These are phyloP conservation scores for Rhynchophorus ferrugineus DNA, from an alignment of 1,140 invertebrate species.

Conservation along the genomic window DNA sequence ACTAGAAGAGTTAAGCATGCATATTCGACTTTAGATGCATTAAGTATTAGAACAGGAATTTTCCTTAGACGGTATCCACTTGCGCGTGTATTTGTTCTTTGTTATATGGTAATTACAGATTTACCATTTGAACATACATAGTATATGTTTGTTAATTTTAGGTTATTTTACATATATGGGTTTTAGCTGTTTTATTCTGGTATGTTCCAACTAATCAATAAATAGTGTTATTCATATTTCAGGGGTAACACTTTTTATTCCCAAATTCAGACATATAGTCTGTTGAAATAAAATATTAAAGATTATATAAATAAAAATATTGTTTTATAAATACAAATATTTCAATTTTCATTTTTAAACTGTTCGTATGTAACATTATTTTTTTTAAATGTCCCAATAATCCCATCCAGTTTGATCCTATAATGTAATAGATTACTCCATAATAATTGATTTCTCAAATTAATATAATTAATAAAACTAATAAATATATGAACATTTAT, in stretches of 20 bases:
- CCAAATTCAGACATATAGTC: too few species aligned
- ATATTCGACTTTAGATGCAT: constrained; percentile 66
- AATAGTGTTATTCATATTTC: neutral
- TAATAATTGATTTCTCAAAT: constrained; percentile 2
- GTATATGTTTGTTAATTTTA: constrained; percentile 35
- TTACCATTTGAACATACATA: neutral
- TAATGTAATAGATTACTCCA: constrained; percentile 1
- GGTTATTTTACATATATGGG: constrained; percentile 64
- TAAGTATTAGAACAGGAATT: constrained; percentile 68
- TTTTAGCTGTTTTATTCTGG: constrained; percentile 55
- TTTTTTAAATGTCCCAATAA: too few species aligned
- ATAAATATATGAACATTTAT: neutral
- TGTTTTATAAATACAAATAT: constrained; percentile 3
- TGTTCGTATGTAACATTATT: constrained; percentile 11
- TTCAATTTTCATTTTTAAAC: constrained; percentile 8
- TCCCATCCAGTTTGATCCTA: neutral
- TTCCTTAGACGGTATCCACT: constrained; percentile 75
- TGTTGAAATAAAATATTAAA: constrained; percentile 4
- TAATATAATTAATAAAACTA: constrained; percentile 8
- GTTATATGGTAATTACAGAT: constrained; percentile 47
- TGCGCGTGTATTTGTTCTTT: constrained; percentile 67
- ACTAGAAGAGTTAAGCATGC: constrained; percentile 71
- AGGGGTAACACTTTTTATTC: too few species aligned
- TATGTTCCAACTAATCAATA: constrained; percentile 27
- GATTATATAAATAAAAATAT: neutral